Evolutionary conservation across 2,888 invertebrate species (phyloP).

Genomic region (Vesta saturnalis): DNA sequence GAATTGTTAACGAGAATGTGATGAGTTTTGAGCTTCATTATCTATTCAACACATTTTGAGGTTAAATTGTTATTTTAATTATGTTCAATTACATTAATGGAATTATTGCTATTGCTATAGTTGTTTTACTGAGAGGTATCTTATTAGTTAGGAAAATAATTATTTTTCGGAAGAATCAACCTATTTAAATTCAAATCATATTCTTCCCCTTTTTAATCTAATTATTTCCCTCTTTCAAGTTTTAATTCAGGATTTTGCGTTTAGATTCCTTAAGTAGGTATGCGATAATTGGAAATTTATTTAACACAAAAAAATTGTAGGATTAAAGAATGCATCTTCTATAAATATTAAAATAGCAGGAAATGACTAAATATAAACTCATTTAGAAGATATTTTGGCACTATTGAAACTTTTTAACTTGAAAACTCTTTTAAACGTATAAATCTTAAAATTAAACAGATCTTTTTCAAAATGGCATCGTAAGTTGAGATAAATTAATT

Average conservation of each 20-base stretch:
- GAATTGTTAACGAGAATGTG: constrained; percentile 13
- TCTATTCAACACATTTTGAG: constrained; percentile 13
- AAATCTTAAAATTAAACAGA: neutral
- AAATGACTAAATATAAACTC: neutral
- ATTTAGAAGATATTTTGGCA: neutral
- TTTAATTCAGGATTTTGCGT: neutral
- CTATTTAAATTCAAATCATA: neutral
- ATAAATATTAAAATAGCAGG: neutral
- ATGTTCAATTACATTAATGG: constrained; percentile 5
- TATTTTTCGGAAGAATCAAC: neutral
- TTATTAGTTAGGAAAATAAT: neutral
- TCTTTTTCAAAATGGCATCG: neutral
- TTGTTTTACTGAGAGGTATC: neutral
- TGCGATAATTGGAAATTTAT: too few relatives aligned
- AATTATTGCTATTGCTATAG: neutral
- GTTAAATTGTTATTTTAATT: constrained; percentile 15
- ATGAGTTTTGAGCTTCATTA: constrained; percentile 14
- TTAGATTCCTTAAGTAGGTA: neutral
- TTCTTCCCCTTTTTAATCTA: neutral
- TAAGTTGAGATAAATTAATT: neutral
- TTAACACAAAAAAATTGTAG: neutral
- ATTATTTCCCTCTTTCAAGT: neutral
- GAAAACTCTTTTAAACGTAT: neutral
- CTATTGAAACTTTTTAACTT: neutral
- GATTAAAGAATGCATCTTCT: neutral